A percentile compares a stretch with the other conserved stretches of the same genome.
Evolutionary conservation across 2,888 invertebrate species (phyloP).

Genomic region (Prosapia bicincta): DNA sequence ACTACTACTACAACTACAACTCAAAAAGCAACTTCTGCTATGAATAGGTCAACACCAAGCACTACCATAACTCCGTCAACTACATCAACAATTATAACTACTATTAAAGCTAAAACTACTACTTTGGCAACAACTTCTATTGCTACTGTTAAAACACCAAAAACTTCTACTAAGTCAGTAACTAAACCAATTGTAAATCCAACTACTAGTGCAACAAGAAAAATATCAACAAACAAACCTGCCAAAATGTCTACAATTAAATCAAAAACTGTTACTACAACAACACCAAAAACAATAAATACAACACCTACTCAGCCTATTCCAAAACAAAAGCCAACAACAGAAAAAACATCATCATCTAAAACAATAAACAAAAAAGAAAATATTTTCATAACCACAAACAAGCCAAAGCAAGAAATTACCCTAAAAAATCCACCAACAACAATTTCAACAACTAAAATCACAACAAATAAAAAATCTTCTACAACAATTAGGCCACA

Average conservation of each 20-base stretch:
- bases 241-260: slow-evolving; percentile 47
- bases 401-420: slow-evolving; percentile 8
- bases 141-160: slow-evolving; percentile 45
- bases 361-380: slow-evolving; percentile 26
- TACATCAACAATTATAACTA: slow-evolving; percentile 6
- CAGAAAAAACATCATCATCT: slow-evolving; percentile 11
- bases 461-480: slow-evolving; percentile 23
- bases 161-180: slow-evolving; percentile 47
- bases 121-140: slow-evolving; percentile 14
- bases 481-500: slow-evolving; percentile 33
- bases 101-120: slow-evolving; percentile 29
- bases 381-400: slow-evolving; percentile 44
- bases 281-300: slow-evolving; percentile 15
- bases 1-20: slow-evolving; percentile 19
- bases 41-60: slow-evolving; percentile 5
- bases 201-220: neutral
- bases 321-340: no score
- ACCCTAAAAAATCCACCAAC: slow-evolving; percentile 21
- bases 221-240: slow-evolving; percentile 10
- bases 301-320: slow-evolving; percentile 5
- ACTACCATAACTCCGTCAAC: slow-evolving; percentile 44
- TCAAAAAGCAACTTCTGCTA: neutral
- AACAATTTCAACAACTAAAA: slow-evolving; percentile 10
- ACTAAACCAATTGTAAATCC: slow-evolving; percentile 45
- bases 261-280: slow-evolving; percentile 47